These are phyloP conservation scores for Lasiommata megera DNA, from an alignment of 2,888 invertebrate genomes.

Conservation along the genomic window DNA sequence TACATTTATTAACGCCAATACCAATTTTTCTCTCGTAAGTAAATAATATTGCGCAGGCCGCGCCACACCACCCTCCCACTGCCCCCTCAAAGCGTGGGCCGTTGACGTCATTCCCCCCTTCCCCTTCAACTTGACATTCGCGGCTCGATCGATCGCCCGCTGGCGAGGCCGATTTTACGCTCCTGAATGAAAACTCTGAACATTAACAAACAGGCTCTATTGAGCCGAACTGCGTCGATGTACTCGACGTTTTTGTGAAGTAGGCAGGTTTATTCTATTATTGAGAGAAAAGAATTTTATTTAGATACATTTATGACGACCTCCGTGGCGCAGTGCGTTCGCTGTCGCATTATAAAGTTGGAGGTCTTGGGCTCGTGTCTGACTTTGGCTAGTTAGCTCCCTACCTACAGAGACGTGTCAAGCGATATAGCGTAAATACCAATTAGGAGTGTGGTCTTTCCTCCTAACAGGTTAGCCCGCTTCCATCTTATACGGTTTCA, in stretches of 20 bases:
- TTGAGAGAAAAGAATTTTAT: too few species aligned
- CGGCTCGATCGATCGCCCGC: constrained; percentile 34
- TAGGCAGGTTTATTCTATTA: neutral
- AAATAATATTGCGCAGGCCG: neutral
- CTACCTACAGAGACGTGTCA: too few species aligned
- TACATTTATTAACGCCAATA: neutral
- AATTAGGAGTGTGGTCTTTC: too few species aligned
- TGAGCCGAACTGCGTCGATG: neutral
- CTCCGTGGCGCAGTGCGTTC: too few species aligned
- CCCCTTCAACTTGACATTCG: constrained; percentile 37
- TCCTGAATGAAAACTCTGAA: constrained; percentile 17
- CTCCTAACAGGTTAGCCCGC: too few species aligned
- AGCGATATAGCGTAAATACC: too few species aligned
- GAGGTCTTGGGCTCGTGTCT: too few species aligned
- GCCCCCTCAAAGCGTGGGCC: constrained; percentile 17
- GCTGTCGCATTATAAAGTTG: too few species aligned
- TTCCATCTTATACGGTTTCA: too few species aligned
- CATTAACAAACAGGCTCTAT: constrained; percentile 5
- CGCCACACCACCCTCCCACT: neutral
- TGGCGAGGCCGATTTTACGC: constrained; percentile 14
- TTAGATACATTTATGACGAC: too few species aligned
- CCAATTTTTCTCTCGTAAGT: neutral
- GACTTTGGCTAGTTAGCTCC: neutral
- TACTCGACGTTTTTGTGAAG: neutral
- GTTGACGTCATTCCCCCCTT: constrained; percentile 29